These are phyloP conservation scores for Scomber japonicus DNA, from an alignment of 2,113 vertebrate genomes.

Conservation along the genomic window DNA sequence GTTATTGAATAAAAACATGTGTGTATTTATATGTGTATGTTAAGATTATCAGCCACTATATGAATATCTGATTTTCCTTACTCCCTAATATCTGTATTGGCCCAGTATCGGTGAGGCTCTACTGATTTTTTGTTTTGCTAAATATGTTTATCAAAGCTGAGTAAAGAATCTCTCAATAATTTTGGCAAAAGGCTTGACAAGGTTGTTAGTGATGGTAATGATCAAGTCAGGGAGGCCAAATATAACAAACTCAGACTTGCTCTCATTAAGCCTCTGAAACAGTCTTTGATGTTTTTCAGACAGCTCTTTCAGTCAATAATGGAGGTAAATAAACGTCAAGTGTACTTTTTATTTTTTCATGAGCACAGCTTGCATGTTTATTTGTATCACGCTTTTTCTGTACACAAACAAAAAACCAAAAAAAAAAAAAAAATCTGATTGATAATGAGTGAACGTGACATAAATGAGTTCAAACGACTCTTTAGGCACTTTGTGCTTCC, in stretches of 20 bases:
- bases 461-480: conserved; percentile 41
- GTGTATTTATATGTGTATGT: too few species aligned
- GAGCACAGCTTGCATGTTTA: conserved; percentile 3
- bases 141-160: conserved; percentile 19
- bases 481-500: conserved; percentile 19
- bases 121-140: background rate
- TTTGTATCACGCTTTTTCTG: background rate
- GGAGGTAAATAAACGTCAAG: conserved; percentile 33
- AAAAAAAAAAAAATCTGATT: background rate
- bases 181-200: background rate
- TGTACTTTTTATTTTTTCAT: background rate
- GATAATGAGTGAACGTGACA: conserved; percentile 38
- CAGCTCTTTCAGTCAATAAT: conserved; percentile 45
- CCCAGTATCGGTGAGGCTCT: too few species aligned
- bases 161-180: too few species aligned
- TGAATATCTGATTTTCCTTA: too few species aligned
- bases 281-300: conserved; percentile 52
- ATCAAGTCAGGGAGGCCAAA: conserved; percentile 22
- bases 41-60: too few species aligned
- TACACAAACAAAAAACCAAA: background rate
- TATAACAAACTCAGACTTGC: conserved; percentile 41
- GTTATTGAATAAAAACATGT: too few species aligned
- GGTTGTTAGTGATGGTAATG: conserved; percentile 28
- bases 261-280: conserved; percentile 48
- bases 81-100: too few species aligned